Conservation (phyloP, 37 sponge, comb jelly and placozoan species). For the Beroe ovata region DNA sequence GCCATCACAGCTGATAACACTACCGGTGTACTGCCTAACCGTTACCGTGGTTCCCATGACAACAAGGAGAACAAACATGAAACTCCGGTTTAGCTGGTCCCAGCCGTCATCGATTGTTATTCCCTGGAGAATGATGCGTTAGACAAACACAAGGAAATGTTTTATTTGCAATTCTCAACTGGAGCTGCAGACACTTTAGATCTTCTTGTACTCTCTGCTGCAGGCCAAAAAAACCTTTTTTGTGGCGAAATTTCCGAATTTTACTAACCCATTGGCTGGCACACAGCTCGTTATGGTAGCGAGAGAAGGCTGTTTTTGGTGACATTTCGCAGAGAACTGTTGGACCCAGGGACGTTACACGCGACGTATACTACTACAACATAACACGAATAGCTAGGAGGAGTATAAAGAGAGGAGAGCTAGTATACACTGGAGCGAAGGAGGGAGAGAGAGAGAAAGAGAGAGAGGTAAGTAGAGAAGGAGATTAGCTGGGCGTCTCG, state of each 20-base stretch:
- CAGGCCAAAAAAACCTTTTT: no score
- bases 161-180: no score
- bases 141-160: not conserved
- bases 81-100: constrained; percentile 40
- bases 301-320: no score
- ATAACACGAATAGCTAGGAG: not conserved
- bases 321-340: constrained; percentile 5
- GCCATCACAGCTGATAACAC: constrained; percentile 54
- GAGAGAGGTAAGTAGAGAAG: not conserved
- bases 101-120: constrained; percentile 54
- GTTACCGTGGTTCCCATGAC: constrained; percentile 60
- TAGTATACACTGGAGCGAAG: not conserved
- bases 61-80: constrained; percentile 48
- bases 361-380: not conserved
- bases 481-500: not conserved
- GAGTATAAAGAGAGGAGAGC: not conserved
- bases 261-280: not conserved
- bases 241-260: no score
- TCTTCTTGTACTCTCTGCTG: no score
- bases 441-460: not conserved
- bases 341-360: constrained; percentile 62
- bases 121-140: not conserved
- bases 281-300: not conserved
- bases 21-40: constrained; percentile 52
- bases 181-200: no score